phyloP scores from a whole-genome alignment of 2,888 invertebrate species.

The Aelia acuminata region DNA sequence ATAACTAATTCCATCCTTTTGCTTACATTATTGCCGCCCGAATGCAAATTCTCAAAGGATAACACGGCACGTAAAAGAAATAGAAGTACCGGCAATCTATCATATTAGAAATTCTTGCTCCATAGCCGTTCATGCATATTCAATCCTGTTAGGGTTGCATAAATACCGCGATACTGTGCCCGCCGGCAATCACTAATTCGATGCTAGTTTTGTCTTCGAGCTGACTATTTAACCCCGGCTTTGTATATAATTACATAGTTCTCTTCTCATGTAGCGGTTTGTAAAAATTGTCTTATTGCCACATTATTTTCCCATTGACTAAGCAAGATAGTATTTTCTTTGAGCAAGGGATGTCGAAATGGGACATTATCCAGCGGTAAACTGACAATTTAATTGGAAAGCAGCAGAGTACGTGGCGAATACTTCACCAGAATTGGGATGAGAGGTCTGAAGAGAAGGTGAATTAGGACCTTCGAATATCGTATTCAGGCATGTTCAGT shows the following conservation, averaged over 20 bases:
- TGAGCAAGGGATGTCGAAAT: neutral
- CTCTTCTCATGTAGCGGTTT: constrained; percentile 8
- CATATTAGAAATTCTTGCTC: constrained; percentile 46
- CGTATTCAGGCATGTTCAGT: too few relatives aligned
- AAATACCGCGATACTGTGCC: constrained; percentile 7
- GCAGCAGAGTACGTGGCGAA: neutral
- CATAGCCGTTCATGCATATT: constrained; percentile 34
- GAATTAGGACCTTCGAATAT: too few relatives aligned
- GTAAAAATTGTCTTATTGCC: constrained; percentile 10
- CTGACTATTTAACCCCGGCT: constrained; percentile 1
- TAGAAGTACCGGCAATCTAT: constrained; percentile 39
- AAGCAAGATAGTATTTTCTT: neutral
- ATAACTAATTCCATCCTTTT: neutral
- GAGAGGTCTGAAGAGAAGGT: too few relatives aligned
- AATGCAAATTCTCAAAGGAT: constrained; percentile 44
- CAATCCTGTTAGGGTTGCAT: constrained; percentile 41
- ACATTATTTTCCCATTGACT: constrained; percentile 8
- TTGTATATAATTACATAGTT: constrained; percentile 39
- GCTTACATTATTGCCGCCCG: constrained; percentile 34
- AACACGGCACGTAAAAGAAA: constrained; percentile 29
- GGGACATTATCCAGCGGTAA: neutral
- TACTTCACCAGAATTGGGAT: too few relatives aligned
- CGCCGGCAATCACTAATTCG: constrained; percentile 20
- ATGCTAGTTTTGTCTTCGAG: constrained; percentile 16
- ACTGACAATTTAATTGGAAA: neutral